Base-by-base conservation (phyloP, 1,140 invertebrate genomes). In the Neoseiulus cucumeris region DNA sequence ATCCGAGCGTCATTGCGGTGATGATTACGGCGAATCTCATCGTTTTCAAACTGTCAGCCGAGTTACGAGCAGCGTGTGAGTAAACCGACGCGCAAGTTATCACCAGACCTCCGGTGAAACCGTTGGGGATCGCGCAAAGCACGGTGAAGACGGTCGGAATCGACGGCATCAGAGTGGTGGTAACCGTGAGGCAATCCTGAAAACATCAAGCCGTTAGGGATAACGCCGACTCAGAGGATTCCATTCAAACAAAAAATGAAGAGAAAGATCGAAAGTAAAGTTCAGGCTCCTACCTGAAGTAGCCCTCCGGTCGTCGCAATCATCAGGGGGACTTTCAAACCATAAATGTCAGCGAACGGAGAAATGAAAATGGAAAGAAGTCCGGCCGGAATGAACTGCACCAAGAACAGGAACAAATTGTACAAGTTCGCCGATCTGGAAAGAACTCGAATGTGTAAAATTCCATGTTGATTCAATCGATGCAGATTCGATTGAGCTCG, bases 1-100 rank as follows among this genome's bases (percentile, higher is more conserved):
- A 59, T 25, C 51, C 51, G 17, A 59, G 22, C 1, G 51, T 59
- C 51, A 59, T 29, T 20, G 51, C 51, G 2, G 51, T 59, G 17
- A 59, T 59, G 4, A 59, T 59, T 2, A 59, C 51, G 51, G 51
- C 51, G 51, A 59, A 59, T 18, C 51, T 25, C 25, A 59, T 33
- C 14, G 51, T 59, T 33, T 59, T 59, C 51, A 25, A 6, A 25
- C 33, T 59, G 6, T 59, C 51, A 1, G 51, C 51, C 2, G 51
- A 59, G 51, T 59, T 59, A 2, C 51, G 14, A 25, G 51, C 51
- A 17, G 51, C 51, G 51, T 59, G 51, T 2, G 51, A 59, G 22
- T 59, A 59, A 14, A 59, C 51, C 2, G 51, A 59, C 1, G 51
- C 51, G 51, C 51, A 59, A 20, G 51, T 59, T 17, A 59, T 59